Percentiles rank a stretch among this genome's conserved stretches.
Conservation (phyloP, 2,113 vertebrate species). For the Chunga burmeisteri region DNA sequence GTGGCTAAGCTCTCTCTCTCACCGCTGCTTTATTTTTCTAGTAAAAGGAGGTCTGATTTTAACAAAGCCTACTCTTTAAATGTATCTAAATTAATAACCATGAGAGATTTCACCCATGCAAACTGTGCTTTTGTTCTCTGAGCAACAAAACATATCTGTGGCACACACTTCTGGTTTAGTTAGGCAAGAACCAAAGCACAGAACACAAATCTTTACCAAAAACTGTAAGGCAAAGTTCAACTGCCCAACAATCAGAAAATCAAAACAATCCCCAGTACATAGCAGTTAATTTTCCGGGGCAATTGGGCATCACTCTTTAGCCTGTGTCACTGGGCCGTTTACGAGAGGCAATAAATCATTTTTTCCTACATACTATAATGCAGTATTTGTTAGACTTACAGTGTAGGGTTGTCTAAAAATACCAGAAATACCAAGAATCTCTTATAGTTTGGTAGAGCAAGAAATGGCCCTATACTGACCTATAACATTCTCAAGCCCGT, state of each 20-base stretch:
- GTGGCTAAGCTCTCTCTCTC: neutral
- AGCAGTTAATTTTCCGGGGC: neutral
- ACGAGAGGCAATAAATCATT: neutral
- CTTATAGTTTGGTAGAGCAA: neutral
- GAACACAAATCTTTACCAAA: neutral
- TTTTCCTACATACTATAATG: neutral
- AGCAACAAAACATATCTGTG: neutral
- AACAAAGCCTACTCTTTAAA: neutral
- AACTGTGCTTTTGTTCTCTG: neutral
- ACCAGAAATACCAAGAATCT: neutral
- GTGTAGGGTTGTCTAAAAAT: neutral
- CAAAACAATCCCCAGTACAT: neutral
- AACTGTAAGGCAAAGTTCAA: neutral
- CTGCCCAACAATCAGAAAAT: neutral
- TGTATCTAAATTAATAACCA: neutral
- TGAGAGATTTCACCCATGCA: neutral
- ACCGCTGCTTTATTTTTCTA: neutral
- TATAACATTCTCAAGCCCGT: neutral
- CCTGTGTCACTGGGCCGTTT: neutral
- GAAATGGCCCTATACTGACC: neutral
- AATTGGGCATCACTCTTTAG: neutral
- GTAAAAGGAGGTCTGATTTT: neutral
- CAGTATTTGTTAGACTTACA: neutral
- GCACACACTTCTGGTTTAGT: neutral
- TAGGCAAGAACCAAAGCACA: neutral